Evolutionary conservation across 1,140 invertebrate genomes (phyloP).

Genomic region (Drosophila arizonae): DNA sequence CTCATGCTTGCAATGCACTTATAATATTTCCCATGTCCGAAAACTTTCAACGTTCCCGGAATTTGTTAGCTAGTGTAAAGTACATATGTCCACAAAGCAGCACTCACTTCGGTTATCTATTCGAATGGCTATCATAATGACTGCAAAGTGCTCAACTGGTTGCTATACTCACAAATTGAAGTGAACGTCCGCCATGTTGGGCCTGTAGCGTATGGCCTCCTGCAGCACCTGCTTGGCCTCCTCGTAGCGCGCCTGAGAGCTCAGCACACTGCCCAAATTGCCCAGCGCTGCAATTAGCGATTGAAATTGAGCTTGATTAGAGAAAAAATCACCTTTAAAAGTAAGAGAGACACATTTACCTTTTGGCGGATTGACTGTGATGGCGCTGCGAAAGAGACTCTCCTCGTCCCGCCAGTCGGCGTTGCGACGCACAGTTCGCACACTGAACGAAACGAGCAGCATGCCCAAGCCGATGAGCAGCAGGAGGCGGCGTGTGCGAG

Average conservation of each 20-base stretch:
- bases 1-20: too few species aligned
- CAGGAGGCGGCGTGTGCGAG: slow-evolving; percentile 82
- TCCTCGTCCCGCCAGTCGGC: slow-evolving; percentile 96
- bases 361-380: slow-evolving; percentile 98
- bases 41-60: not conserved
- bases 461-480: slow-evolving; percentile 84
- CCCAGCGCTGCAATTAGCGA: slow-evolving; percentile 89
- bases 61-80: not conserved
- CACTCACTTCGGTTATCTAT: not conserved
- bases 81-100: not conserved
- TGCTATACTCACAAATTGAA: slow-evolving; percentile 96
- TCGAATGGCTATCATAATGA: slow-evolving; percentile 5
- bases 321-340: not conserved
- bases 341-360: slow-evolving; percentile 86
- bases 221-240: slow-evolving; percentile 95
- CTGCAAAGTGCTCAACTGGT: slow-evolving; percentile 19
- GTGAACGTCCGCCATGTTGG: slow-evolving; percentile 98
- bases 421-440: slow-evolving; percentile 92
- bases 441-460: slow-evolving; percentile 88
- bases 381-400: slow-evolving; percentile 94
- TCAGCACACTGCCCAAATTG: slow-evolving; percentile 95
- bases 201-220: slow-evolving; percentile 92
- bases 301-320: not conserved
- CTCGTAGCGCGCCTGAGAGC: slow-evolving; percentile 90
- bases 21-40: too few species aligned